These are phyloP conservation scores for Eledone cirrhosa DNA, from an alignment of 2,888 invertebrate species.

Conservation along the genomic window DNA sequence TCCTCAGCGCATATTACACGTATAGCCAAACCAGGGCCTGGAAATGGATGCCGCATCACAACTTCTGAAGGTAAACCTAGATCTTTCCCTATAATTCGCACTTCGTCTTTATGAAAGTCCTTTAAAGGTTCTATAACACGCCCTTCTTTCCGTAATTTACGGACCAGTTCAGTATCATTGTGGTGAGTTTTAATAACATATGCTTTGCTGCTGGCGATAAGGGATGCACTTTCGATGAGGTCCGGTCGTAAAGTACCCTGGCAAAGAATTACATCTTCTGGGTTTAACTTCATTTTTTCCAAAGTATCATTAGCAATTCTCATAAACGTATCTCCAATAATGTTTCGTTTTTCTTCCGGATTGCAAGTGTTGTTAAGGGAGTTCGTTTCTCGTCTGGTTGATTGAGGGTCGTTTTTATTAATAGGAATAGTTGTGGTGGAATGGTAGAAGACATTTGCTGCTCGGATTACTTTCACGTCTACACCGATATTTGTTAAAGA, in stretches of 20 bases:
- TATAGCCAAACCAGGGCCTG: conserved; percentile 97
- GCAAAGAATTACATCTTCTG: conserved; percentile 90
- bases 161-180: conserved; percentile 95
- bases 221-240: conserved; percentile 95
- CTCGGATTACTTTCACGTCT: conserved; percentile 75
- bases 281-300: conserved; percentile 84
- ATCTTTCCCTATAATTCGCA: conserved; percentile 86
- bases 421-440: conserved; percentile 84
- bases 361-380: conserved; percentile 70
- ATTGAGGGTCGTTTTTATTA: conserved; percentile 69
- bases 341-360: conserved; percentile 97
- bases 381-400: conserved; percentile 75
- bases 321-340: conserved; percentile 99
- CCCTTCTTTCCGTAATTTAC: conserved; percentile 77
- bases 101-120: conserved; percentile 99
- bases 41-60: conserved; percentile 96
- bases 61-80: conserved; percentile 86
- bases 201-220: conserved; percentile 83
- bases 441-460: conserved; percentile 71
- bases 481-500: conserved; percentile 85
- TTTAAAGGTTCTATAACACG: conserved; percentile 96
- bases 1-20: conserved; percentile 95
- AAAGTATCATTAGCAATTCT: conserved; percentile 90
- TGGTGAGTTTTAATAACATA: conserved; percentile 99
- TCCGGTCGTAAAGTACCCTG: conserved; percentile 96